Evolutionary conservation across 2,888 invertebrate genomes (phyloP), one percentile per base, ranked within the genome.

Genomic region (Tenthredo livida): DNA sequence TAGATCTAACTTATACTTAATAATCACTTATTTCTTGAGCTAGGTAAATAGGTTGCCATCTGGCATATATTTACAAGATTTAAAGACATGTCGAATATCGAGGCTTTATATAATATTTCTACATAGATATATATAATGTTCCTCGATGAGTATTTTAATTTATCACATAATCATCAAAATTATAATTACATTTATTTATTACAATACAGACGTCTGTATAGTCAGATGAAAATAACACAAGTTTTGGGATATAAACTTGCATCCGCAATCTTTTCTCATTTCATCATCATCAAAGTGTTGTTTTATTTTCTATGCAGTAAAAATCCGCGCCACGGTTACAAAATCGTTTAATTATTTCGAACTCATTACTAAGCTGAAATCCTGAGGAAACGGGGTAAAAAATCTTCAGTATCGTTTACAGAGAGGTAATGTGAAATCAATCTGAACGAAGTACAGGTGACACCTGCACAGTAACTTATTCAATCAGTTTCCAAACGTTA

Each of bases 11-110:
- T 80, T 80, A 80, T 21, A 61, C 5, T 12, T 80, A 80, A 80
- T 80, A 80, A 80, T 80, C 80, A 80, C 80, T 58, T 80, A 80
- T 80, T 80, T 17, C 21, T 80, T 80, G 58, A 80, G 58, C 61
- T 61, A 80, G 37, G 50, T 77, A 54, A 77, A 80, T 58, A 80
- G 80, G 61, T 80, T 61, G 80, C 80, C 61, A 33, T 80, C 40
- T 10, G 40, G 80, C 80, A 61, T 58, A 61, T 61, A 80, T 80
- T 61, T 80, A 80, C 58, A 61, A 80, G 40, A 61, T 6, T 50
- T 61, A 21, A 73, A 21, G 73, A 43, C 43, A 43, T 73, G 40
- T 43, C 21, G 43, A 47, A 21, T 43, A 73, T 43, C 67, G 67
- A 67, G 67, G 67, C 17, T 67, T 33, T 17, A 37, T 9, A 40